Conservation (phyloP, 2,797 vertebrate genomes). For the Novumbra hubbsi region DNA sequence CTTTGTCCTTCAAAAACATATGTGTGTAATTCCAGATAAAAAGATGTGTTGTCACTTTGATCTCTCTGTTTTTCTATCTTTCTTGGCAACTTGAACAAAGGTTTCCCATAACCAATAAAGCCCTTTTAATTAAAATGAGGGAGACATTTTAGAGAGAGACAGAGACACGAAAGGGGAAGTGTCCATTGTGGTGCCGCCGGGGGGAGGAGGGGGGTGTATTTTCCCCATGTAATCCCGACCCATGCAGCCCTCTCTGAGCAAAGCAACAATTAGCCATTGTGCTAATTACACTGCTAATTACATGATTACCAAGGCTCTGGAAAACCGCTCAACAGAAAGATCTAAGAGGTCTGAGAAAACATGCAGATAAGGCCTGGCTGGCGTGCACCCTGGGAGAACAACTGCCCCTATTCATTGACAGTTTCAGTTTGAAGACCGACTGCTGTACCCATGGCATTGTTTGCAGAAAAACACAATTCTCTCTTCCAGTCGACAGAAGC, state of each 20-base stretch:
- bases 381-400: too few species aligned
- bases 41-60: too few species aligned
- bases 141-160: conserved; percentile 2
- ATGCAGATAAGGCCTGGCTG: conserved; percentile 24
- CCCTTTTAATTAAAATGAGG: neutral
- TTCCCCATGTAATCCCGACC: conserved; percentile 51
- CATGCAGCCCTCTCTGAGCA: conserved; percentile 54
- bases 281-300: conserved; percentile 69
- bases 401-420: too few species aligned
- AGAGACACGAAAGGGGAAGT: neutral
- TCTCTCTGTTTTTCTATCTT: too few species aligned
- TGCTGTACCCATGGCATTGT: too few species aligned
- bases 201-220: conserved; percentile 28
- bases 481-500: too few species aligned
- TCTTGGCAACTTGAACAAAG: too few species aligned
- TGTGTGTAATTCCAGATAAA: too few species aligned
- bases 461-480: too few species aligned
- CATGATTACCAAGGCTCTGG: conserved; percentile 62
- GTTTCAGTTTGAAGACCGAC: too few species aligned
- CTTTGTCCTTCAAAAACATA: too few species aligned
- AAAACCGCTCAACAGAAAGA: conserved; percentile 53
- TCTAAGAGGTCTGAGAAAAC: conserved; percentile 44
- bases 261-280: conserved; percentile 64
- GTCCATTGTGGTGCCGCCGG: conserved; percentile 39
- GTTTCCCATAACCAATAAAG: too few species aligned